These are phyloP conservation scores for Myxocyprinus asiaticus DNA, from an alignment of 2,113 vertebrate species.

Conservation along the genomic window DNA sequence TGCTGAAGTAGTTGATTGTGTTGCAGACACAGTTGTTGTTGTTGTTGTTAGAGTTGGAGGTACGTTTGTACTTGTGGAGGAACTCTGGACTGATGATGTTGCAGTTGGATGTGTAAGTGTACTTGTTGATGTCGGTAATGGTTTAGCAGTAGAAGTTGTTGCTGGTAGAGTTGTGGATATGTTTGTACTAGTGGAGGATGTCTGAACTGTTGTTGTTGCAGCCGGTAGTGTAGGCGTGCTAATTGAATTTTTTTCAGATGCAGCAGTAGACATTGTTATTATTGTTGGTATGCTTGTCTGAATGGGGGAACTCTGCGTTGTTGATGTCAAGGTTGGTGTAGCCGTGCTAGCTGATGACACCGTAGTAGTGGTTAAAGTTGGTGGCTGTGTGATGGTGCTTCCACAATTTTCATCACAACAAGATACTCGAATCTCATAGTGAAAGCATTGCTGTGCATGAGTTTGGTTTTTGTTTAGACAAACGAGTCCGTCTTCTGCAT, in stretches of 20 bases:
- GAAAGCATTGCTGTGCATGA: conserved; percentile 55
- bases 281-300: neutral
- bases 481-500: conserved; percentile 41
- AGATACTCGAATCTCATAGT: conserved; percentile 48
- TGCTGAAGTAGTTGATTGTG: too few relatives aligned
- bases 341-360: neutral
- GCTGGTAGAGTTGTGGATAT: neutral
- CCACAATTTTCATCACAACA: conserved; percentile 19
- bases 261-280: conserved; percentile 22
- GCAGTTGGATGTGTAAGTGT: too few relatives aligned
- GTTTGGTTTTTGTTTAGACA: conserved; percentile 63
- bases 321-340: neutral
- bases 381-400: neutral
- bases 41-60: neutral
- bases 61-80: neutral
- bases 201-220: too few relatives aligned
- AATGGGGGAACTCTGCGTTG: neutral
- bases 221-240: too few relatives aligned
- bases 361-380: neutral
- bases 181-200: neutral
- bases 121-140: neutral
- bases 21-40: too few relatives aligned
- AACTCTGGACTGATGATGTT: fast-evolving
- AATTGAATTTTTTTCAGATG: neutral
- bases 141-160: too few relatives aligned